phyloP scores from a whole-genome alignment of 2,888 invertebrate species.

The Ophioninae sp. region DNA sequence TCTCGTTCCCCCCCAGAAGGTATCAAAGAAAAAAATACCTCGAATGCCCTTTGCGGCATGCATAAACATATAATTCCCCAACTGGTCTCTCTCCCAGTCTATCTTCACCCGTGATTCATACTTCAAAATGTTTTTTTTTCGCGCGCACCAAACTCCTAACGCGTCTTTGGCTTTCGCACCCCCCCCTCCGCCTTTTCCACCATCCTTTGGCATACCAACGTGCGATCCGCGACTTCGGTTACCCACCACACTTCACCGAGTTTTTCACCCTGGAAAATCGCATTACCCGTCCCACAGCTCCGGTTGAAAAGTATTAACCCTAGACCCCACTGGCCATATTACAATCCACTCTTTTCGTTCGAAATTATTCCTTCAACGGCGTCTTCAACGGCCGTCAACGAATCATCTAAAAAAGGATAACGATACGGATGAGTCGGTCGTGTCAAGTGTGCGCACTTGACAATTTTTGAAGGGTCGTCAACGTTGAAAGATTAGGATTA shows the following conservation, averaged over 20 bases:
- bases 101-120: conserved; percentile 60
- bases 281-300: conserved; percentile 22
- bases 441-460: too few relatives aligned
- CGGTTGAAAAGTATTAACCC: conserved; percentile 20
- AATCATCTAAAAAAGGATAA: too few relatives aligned
- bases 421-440: too few relatives aligned
- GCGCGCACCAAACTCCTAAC: conserved; percentile 1
- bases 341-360: too few relatives aligned
- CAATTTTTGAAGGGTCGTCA: too few relatives aligned
- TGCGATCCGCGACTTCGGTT: not conserved
- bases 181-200: too few relatives aligned
- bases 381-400: too few relatives aligned
- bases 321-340: not conserved
- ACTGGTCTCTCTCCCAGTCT: conserved; percentile 26
- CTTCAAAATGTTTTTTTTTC: conserved; percentile 56
- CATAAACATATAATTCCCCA: conserved; percentile 72
- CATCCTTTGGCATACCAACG: not conserved
- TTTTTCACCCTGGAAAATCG: conserved; percentile 20
- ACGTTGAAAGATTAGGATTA: too few relatives aligned
- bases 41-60: conserved; percentile 77
- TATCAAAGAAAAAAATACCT: conserved; percentile 80
- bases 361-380: too few relatives aligned
- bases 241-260: not conserved
- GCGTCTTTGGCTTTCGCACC: not conserved
- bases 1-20: conserved; percentile 38